Evolutionary conservation across 1,140 invertebrate genomes (phyloP), one percentile per base, ranked within the genome.

Genomic region (Caenorhabditis latens): DNA sequence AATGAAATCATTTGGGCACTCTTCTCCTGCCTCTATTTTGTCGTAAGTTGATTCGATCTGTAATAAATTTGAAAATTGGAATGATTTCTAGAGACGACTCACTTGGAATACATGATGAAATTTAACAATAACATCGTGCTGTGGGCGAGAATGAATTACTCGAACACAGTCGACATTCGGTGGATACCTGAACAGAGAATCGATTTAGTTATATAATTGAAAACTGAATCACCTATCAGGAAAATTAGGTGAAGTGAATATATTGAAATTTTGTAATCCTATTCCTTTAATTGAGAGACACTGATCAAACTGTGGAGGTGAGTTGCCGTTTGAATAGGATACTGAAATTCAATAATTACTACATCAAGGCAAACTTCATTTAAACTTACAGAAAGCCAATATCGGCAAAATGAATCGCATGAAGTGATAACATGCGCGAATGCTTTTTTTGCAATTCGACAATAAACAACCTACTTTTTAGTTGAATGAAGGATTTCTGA

Each of bases 111-210:
- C 55, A 32, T 86, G 55, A 50, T 65, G 43, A 48, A 86, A 86
- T n/a, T 79, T 75, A n/a, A 86, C 85, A 4, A 58, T 50, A 40
- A 86, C 71, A 55, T 86, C 85, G 75, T 86, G 71, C 19, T 71
- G 65, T 42, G 71, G 42, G 0, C 75, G 48, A 43, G 85, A 71
- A 48, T 83, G 85, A 50, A 86, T 65, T 13, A 86, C 85, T 14
- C 85, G 85, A 65, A 85, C 84, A 79, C 84, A 85, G 67, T 85
- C 84, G 13, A 85, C 50, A 21, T 85, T 85, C 11, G 84, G 46
- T n/a, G 84, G 84, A 32, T 85, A 85, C 24, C 61, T 84, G n/a
- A 53, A 53, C 11, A 16, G 16, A 53, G 50, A 53, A 14, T 16
- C 11, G 13, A 11, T 53, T 14, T 3, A 53, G 3, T 3, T 11